Evolutionary conservation across 2,888 invertebrate species (phyloP), one percentile per base, ranked within the genome.

Genomic region (Thalpophila matura): DNA sequence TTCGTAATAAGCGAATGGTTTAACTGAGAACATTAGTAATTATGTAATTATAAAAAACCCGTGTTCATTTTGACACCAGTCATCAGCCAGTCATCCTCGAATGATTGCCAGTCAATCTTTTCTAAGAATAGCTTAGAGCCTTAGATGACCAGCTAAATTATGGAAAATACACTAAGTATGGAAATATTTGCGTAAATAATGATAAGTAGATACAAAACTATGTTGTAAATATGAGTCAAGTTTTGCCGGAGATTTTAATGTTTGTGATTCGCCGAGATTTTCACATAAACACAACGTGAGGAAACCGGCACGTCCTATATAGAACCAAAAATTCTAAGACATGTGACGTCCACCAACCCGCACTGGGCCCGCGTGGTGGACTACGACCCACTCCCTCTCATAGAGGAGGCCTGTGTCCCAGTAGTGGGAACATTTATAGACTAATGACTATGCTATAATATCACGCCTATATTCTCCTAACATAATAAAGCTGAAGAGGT

Each of bases 181-280:
- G 26, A 31, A 22, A 55, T 27, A 55, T 64, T 66, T 42, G 7
- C 16, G 49, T 29, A 58, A 58, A 43, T 45, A 58, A 1, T 7
- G 22, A 22, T 45, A 14, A 66, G 43, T 33, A 10, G 37, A 45
- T 27, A 65, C 64, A 65, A 49, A 50, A 37, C n/a, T 65, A 29
- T 22, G 0, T 49, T 27, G 27, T 50, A 33, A 33, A 14, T 27
- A 20, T 42, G 50, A 59, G 37, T 59, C 50, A 65, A 33, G 45
- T 29, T 24, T 27, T 1, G n/a, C 31, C 9, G 59, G 59, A 59
- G 64, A 59, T 59, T 18, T 43, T 37, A 49, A 2, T 49, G 1
- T 59, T 49, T 37, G 43, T 5, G 14, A 20, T 26, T 46, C 16
- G 12, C 35, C 2, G 47, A 56, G 29, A 57, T 47, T 27, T 57